A percentile compares a stretch with the other conserved stretches of the same genome.
These are phyloP conservation scores for Paguma larvata DNA, from an alignment of 2,797 vertebrate genomes.

Conservation along the genomic window DNA sequence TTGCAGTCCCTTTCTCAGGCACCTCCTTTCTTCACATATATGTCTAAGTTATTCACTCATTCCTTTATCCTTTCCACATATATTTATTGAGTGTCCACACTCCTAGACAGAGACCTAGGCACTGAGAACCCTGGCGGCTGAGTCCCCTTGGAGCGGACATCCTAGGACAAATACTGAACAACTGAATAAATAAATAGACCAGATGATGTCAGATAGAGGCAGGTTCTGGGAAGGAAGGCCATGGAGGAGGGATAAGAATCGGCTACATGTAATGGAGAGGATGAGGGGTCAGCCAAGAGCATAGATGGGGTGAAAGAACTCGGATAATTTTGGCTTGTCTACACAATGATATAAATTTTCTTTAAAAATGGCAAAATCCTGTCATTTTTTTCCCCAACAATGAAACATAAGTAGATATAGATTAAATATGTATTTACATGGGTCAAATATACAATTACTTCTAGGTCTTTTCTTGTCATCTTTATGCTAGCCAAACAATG, in stretches of 20 bases:
- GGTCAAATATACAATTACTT: neutral
- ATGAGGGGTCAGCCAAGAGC: neutral
- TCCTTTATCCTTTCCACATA: neutral
- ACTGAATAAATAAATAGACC: neutral
- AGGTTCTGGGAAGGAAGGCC: neutral
- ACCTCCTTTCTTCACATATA: neutral
- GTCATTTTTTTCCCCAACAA: neutral
- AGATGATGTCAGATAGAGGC: neutral
- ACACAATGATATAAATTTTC: neutral
- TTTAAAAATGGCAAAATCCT: neutral
- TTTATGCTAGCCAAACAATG: neutral
- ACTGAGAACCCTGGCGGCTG: neutral
- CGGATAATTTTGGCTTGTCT: neutral
- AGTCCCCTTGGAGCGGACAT: neutral
- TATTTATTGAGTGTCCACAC: neutral
- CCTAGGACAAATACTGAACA: neutral
- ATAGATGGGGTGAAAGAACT: neutral
- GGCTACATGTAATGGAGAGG: neutral
- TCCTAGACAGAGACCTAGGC: neutral
- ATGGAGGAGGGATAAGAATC: neutral
- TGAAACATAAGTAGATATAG: neutral
- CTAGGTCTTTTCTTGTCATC: neutral
- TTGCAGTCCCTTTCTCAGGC: neutral
- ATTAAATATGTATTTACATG: neutral
- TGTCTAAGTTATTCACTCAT: neutral